These are phyloP conservation scores for Nemotelus pantherinus DNA, from an alignment of 2,888 invertebrate genomes.

Conservation along the genomic window DNA sequence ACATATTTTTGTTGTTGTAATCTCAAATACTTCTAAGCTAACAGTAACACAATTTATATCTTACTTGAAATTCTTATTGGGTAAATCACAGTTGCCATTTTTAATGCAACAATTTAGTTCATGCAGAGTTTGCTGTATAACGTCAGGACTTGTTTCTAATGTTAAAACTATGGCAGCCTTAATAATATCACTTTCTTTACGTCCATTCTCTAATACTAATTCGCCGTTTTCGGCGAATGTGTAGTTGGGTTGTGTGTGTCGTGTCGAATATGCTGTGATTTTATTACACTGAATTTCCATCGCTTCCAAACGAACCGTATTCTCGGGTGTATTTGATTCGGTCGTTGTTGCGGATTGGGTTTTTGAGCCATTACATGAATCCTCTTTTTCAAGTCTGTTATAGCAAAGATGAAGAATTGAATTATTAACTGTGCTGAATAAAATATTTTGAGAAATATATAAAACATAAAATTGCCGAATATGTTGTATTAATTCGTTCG, in stretches of 20 bases:
- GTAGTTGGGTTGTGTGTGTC: constrained; percentile 62
- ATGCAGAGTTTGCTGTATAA: constrained; percentile 62
- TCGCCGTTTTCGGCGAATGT: constrained; percentile 69
- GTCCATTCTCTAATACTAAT: constrained; percentile 69
- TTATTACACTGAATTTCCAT: constrained; percentile 57
- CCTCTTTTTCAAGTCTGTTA: constrained; percentile 58
- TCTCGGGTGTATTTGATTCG: constrained; percentile 66
- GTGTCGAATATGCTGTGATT: constrained; percentile 60
- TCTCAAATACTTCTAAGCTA: not conserved
- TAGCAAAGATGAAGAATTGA: constrained; percentile 32
- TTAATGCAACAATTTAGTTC: constrained; percentile 66
- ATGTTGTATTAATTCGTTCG: too few species aligned
- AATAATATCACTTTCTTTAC: constrained; percentile 66
- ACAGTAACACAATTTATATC: constrained; percentile 39
- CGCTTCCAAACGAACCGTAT: constrained; percentile 62
- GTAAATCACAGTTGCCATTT: constrained; percentile 66
- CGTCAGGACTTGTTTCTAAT: constrained; percentile 59
- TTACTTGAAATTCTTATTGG: constrained; percentile 67
- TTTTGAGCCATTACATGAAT: constrained; percentile 64
- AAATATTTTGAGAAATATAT: constrained; percentile 16
- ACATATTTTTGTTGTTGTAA: not conserved
- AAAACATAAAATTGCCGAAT: too few species aligned
- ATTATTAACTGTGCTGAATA: not conserved
- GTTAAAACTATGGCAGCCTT: constrained; percentile 62
- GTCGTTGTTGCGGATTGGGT: constrained; percentile 66